A percentile compares a stretch with the other conserved stretches of the same genome.
phyloP scores from a whole-genome alignment of 2,797 vertebrate species.

The Channa striata region DNA sequence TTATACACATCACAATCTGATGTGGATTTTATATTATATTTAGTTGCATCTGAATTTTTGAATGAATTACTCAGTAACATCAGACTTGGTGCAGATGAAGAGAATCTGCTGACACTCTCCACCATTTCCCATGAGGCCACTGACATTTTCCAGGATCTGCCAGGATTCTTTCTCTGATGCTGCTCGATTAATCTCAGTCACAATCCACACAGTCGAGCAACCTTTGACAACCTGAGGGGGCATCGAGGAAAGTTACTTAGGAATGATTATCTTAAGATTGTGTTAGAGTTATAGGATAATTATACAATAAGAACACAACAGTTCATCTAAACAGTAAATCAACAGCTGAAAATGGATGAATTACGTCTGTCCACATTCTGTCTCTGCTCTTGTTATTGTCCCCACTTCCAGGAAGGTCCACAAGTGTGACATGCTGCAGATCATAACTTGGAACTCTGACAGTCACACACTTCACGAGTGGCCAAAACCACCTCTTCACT shows the following conservation, averaged over 20 bases:
- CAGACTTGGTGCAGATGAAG: conserved; percentile 69
- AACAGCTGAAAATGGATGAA: not conserved
- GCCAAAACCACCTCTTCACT: conserved; percentile 55
- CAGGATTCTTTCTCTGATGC: conserved; percentile 40
- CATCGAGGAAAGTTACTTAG: not conserved
- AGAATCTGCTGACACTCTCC: conserved; percentile 54
- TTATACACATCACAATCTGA: too few relatives aligned
- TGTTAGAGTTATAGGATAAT: too few relatives aligned
- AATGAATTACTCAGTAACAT: not conserved
- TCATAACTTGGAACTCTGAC: conserved; percentile 56
- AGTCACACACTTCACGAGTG: conserved; percentile 73
- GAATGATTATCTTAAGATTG: not conserved
- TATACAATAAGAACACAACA: not conserved
- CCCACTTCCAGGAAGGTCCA: conserved; percentile 57
- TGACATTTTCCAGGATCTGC: conserved; percentile 45
- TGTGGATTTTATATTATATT: not conserved
- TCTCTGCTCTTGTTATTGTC: conserved; percentile 70
- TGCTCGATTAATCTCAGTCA: conserved; percentile 47
- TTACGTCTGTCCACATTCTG: conserved; percentile 72
- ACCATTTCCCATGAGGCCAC: conserved; percentile 52
- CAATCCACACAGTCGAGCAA: conserved; percentile 66
- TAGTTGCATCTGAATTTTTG: not conserved
- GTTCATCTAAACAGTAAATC: too few relatives aligned
- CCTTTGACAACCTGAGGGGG: conserved; percentile 40
- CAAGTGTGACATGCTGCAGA: conserved; percentile 55